Evolutionary conservation across 2,797 vertebrate genomes (phyloP).

Genomic region (Helarctos malayanus): DNA sequence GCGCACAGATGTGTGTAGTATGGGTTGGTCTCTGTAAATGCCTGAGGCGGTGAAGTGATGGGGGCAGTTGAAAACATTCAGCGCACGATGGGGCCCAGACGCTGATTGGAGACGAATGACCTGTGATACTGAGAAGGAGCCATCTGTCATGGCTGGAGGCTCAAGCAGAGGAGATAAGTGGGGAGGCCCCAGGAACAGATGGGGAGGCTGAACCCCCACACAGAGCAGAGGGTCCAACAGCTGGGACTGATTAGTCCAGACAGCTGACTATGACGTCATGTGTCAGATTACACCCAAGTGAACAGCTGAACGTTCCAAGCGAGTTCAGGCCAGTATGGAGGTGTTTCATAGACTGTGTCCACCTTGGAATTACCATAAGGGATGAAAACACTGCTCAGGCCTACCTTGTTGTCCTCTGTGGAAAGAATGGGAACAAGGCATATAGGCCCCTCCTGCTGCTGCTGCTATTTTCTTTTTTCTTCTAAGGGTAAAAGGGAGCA

Average conservation of each 20-base stretch:
- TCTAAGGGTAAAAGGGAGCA: neutral
- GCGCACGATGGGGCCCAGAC: conserved; percentile 18
- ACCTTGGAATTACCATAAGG: neutral
- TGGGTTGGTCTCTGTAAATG: conserved; percentile 14
- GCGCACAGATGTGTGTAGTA: neutral
- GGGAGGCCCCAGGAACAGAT: conserved; percentile 77
- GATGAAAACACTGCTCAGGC: neutral
- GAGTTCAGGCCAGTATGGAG: conserved; percentile 34
- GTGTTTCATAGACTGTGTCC: neutral
- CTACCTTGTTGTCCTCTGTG: neutral
- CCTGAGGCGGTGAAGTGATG: conserved; percentile 25
- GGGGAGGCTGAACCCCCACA: conserved; percentile 68
- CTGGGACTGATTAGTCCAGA: conserved; percentile 69
- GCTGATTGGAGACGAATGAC: conserved; percentile 66
- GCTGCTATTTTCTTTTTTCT: conserved; percentile 12
- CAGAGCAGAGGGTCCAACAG: conserved; percentile 74
- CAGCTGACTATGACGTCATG: conserved; percentile 43
- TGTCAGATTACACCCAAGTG: conserved; percentile 71
- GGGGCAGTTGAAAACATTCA: neutral
- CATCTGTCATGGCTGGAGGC: conserved; percentile 81
- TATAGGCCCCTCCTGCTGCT: neutral
- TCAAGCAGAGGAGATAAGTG: conserved; percentile 59
- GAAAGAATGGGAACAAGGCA: neutral
- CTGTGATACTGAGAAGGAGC: conserved; percentile 62
- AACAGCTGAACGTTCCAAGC: neutral